phyloP scores from a whole-genome alignment of 2,113 vertebrate species.

The Promerops cafer region DNA sequence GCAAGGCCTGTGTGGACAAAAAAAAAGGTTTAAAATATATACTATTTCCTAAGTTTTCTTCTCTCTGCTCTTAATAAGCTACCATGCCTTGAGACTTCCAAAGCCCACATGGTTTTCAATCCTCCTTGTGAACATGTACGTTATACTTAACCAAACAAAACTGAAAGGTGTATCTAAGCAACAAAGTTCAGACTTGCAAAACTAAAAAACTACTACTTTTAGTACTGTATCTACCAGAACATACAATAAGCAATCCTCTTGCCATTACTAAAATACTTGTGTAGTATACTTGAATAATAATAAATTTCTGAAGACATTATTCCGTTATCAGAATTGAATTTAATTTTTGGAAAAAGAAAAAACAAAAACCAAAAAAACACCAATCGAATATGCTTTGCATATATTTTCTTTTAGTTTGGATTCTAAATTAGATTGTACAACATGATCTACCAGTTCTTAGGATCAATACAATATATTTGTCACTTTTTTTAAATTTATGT shows the following conservation, averaged over 20 bases:
- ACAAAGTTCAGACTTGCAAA: background rate
- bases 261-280: background rate
- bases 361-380: background rate
- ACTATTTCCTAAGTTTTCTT: background rate
- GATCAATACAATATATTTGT: background rate
- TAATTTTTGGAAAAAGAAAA: background rate
- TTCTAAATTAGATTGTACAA: background rate
- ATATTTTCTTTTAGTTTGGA: background rate
- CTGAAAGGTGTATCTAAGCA: background rate
- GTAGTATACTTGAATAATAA: background rate
- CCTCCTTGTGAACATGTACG: background rate
- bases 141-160: background rate
- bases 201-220: background rate
- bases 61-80: background rate
- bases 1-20: background rate
- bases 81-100: background rate
- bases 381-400: background rate
- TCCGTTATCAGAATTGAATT: background rate
- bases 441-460: background rate
- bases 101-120: background rate
- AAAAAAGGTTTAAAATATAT: background rate
- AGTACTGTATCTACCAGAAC: background rate
- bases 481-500: background rate
- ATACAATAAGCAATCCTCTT: background rate
- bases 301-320: background rate